Evolutionary conservation across 2,113 vertebrate genomes (phyloP), one percentile per base, ranked within the genome.

Genomic region (Pseudopodoces humilis): DNA sequence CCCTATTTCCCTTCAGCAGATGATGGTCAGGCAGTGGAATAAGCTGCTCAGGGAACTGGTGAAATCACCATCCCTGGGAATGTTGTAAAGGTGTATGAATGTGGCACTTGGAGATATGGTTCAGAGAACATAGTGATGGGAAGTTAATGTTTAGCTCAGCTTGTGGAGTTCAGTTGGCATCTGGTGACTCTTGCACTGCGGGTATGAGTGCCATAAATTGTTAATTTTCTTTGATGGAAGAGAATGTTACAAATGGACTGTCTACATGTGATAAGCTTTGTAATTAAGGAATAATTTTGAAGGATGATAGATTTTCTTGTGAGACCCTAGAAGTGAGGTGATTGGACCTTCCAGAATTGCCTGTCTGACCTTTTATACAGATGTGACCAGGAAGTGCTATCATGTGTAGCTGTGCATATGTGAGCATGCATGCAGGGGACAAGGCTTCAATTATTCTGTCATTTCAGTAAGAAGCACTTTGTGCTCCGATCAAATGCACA

Each of bases 341-440:
- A 69, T 3, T 69, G 47, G 47, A 53, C 23, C 47, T 62, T 69
- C 47, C n/a, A 46, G 49, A 69, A 53, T 2, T 39, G 39, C 15
- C 43, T 17, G 7, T 20, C 19, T 86, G 10, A 60, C 11, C 39
- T 53, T 39, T 68, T 52, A 44, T 28, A 53, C 1, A 62, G 28
- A 55, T 39, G 47, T n/a, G 23, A 70, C 37, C 33, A 39, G 37
- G 27, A 43, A 68, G 15, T 6, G 15, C 27, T 78, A 27, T 33
- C 41, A 37, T 6, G 27, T 20, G 33, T 6, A 60, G 19, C 2
- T 39, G 22, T 52, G 55, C 7, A 7, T 59, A 20, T 7, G 2
- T 11, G 24, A 0, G 1, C 2, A 3, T 17, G 20, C 53, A 39
- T 43, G 56, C 23, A 46, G 6, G 22, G 22, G 7, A 53, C 33